Base-by-base conservation (phyloP, 2,113 vertebrate genomes). In the Solenodon paradoxus region DNA sequence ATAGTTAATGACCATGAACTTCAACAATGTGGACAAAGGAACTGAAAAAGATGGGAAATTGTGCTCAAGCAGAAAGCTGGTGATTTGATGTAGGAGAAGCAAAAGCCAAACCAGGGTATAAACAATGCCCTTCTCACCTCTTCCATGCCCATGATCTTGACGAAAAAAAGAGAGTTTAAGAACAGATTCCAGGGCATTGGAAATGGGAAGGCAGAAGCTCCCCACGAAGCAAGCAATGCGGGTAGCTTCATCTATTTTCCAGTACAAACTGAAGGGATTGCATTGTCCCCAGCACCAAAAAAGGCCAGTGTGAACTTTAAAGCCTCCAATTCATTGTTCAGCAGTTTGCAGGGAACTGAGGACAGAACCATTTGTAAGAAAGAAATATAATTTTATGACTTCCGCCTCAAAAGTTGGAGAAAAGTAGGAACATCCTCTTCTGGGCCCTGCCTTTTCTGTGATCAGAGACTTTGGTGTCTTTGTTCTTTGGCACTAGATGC, bases 261-360 rank as follows among this genome's bases (percentile, higher is more conserved):
- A 78, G 82, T 88, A 69, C 40, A 47, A 82, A 63, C 15, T 30
- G 78, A 94, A 92, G 88, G 42, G 49, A 79, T 49, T 38, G 16
- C 72, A 30, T 94, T 79, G 66, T 96, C 57, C 61, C 15, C 75
- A 86, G 79, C 61, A 68, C 75, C 74, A 28, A 53, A 83, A 90
- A 96, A 83, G 82, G 86, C 96, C 92, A 84, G 13, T 47, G 22
- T 94, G 95, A 95, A 97, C 89, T 94, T 96, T 90, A 71, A 93
- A 95, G 63, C 16, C 11, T 57, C 40, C 63, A 63, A 95, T 94
- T 92, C 66, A 55, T 94, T 96, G 69, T 47, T 94, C 57, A 55
- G 71, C 7, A 10, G 22, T 95, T 96, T 93, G 69, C 87, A 42
- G 42, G 80, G 38, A 5, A 93, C 16, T 35, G 51, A 69, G 12